Evolutionary conservation across 2,113 vertebrate genomes (phyloP).

Genomic region (Takifugu bimaculatus): DNA sequence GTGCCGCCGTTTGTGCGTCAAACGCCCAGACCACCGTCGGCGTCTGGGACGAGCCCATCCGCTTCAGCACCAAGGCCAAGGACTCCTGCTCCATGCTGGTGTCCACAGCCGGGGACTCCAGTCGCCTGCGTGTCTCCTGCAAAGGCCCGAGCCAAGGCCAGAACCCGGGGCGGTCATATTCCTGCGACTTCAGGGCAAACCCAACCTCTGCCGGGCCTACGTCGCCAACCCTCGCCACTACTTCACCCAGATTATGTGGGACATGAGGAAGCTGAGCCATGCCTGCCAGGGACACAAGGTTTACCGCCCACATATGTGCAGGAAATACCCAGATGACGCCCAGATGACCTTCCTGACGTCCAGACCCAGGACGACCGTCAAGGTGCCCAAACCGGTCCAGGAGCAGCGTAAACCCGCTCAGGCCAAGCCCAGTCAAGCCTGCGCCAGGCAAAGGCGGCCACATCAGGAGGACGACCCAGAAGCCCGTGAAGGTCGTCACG

Average conservation of each 20-base stretch:
- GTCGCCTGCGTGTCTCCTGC: conserved; percentile 79
- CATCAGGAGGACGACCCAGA: conserved; percentile 52
- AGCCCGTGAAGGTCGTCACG: conserved; percentile 59
- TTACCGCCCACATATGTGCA: conserved; percentile 78
- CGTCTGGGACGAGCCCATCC: conserved; percentile 76
- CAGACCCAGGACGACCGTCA: conserved; percentile 63
- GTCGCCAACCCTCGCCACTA: conserved; percentile 78
- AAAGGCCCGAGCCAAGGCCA: conserved; percentile 61
- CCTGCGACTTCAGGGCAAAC: conserved; percentile 83
- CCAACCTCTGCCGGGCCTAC: conserved; percentile 77
- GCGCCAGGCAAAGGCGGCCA: conserved; percentile 50
- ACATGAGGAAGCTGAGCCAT: conserved; percentile 74
- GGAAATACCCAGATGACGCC: conserved; percentile 71
- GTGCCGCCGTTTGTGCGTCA: conserved; percentile 57
- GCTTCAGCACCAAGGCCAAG: conserved; percentile 79
- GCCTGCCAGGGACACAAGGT: conserved; percentile 76
- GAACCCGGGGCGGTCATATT: conserved; percentile 68
- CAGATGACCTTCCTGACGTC: conserved; percentile 75
- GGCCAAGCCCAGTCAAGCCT: conserved; percentile 50
- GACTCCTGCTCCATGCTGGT: conserved; percentile 77
- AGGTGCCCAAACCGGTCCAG: conserved; percentile 45
- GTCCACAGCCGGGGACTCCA: conserved; percentile 67
- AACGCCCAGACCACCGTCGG: conserved; percentile 65
- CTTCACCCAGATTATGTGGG: conserved; percentile 80
- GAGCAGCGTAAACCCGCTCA: conserved; percentile 43